phyloP scores from a whole-genome alignment of 2,797 vertebrate species.

The Acanthurus lineatus region DNA sequence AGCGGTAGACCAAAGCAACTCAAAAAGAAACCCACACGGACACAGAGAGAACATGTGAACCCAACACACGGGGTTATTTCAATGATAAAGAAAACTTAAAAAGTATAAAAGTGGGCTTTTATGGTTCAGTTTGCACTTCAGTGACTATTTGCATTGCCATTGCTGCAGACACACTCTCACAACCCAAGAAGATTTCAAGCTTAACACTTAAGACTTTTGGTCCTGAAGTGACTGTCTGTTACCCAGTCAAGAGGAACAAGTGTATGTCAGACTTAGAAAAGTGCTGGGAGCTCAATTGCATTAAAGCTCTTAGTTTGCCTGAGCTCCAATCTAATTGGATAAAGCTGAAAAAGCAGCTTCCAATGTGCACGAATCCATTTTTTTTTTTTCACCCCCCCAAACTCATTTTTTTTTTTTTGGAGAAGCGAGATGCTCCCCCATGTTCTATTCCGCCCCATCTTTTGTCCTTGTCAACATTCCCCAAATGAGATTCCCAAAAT shows the following conservation, averaged over 20 bases:
- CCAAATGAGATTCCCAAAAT: conserved; percentile 83
- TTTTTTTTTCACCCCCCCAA: conserved; percentile 23
- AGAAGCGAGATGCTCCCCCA: conserved; percentile 16
- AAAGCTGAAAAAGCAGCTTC: conserved; percentile 85
- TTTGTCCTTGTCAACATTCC: conserved; percentile 84
- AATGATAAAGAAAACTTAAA: conserved; percentile 33
- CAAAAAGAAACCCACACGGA: background rate
- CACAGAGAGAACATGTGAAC: background rate
- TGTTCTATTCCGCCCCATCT: conserved; percentile 64
- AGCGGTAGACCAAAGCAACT: background rate
- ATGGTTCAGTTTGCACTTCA: conserved; percentile 36
- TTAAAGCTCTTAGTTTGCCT: conserved; percentile 86
- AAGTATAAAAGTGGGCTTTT: conserved; percentile 46
- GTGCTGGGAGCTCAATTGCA: conserved; percentile 86
- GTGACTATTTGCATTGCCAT: conserved; percentile 36
- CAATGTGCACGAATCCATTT: conserved; percentile 69
- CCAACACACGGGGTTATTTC: conserved; percentile 16
- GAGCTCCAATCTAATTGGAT: conserved; percentile 87
- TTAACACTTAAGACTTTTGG: conserved; percentile 81
- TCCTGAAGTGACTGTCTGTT: conserved; percentile 84
- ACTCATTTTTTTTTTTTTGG: conserved; percentile 24
- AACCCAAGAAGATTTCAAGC: conserved; percentile 74
- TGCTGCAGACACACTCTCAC: conserved; percentile 41
- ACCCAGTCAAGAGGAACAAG: conserved; percentile 85
- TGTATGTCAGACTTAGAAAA: conserved; percentile 85